Conservation (phyloP, 2,888 invertebrate genomes). For the Philhelius pedissequus region DNA sequence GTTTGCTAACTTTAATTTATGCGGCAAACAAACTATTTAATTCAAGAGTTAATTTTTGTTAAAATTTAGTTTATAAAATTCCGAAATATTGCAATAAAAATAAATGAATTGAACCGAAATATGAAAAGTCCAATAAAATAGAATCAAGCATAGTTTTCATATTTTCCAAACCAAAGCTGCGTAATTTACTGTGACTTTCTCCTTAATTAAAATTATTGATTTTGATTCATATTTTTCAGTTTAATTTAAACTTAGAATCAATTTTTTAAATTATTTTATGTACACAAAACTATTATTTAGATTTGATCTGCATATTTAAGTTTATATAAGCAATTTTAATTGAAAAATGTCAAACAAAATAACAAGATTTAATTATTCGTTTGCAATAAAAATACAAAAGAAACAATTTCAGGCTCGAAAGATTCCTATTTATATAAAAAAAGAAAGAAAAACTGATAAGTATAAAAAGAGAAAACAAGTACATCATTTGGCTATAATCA, state of each 20-base stretch:
- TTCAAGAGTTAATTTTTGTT: too few relatives aligned
- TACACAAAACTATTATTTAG: not conserved
- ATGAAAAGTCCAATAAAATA: too few relatives aligned
- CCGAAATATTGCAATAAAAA: too few relatives aligned
- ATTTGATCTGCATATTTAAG: not conserved
- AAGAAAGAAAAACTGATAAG: conserved; percentile 22
- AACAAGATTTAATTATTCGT: not conserved
- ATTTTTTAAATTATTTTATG: not conserved
- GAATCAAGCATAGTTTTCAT: too few relatives aligned
- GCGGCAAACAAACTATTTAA: too few relatives aligned
- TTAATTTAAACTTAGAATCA: conserved; percentile 18
- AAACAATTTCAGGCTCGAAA: conserved; percentile 66
- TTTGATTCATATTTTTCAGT: conserved; percentile 57
- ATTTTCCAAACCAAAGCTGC: not conserved
- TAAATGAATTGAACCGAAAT: too few relatives aligned
- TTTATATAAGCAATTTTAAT: conserved; percentile 35
- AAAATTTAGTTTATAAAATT: too few relatives aligned
- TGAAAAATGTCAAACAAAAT: conserved; percentile 56
- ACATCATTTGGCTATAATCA: conserved; percentile 58
- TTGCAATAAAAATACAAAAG: conserved; percentile 55
- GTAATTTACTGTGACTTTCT: conserved; percentile 21
- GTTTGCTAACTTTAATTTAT: too few relatives aligned
- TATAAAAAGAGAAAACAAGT: conserved; percentile 37
- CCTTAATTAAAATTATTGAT: not conserved
- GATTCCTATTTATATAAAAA: conserved; percentile 61